Base-by-base conservation (phyloP, 2,797 vertebrate species). In the Antennarius maculatus region DNA sequence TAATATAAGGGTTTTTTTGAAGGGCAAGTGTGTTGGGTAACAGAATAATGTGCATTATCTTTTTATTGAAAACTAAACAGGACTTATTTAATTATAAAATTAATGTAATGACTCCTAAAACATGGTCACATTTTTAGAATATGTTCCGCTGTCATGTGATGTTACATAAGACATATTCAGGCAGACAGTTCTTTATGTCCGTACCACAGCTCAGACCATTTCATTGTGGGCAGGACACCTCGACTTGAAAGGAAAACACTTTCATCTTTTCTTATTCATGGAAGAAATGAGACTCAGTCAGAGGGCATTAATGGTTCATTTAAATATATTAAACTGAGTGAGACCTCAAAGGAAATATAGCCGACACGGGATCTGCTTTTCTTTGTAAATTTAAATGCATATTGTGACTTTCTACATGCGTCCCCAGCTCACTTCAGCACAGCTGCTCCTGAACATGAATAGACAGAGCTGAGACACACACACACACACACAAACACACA, bases 401-500 rank as follows among this genome's bases (percentile, higher is more conserved):
- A 77, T 55, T 28, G 68, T 57, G 71, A 3, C 13, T 15, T 13
- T 74, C 66, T 61, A 18, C 76, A 61, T 60, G 53, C 18, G 55
- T 70, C 57, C 70, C 43, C 86, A 82, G 82, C 75, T 88, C 85
- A 88, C 71, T 82, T 65, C 69, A 73, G 55, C 79, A 71, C 81
- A 86, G 83, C 82, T 84, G 81, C 82, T 86, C 69, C 71, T 57
- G 31, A 77, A 86, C 74, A 71, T 71, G 70, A 86, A 87, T 68
- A 77, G 71, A 72, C 79, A 39, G 5, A 62, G 62, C 74, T 71
- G 77, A 79, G 73, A 80, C 58, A 81, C 41, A 45, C 15, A 39
- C 23, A 61, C 62, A 61, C 53, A 28, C 54, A 50, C 52, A 75
- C 51, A 73, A 67, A 28, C 54, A 50, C 52, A 75, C 51, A 73